A percentile compares a stretch with the other conserved stretches of the same genome.
Evolutionary conservation across 2,888 invertebrate genomes (phyloP).

Genomic region (Nymphalis c-album): DNA sequence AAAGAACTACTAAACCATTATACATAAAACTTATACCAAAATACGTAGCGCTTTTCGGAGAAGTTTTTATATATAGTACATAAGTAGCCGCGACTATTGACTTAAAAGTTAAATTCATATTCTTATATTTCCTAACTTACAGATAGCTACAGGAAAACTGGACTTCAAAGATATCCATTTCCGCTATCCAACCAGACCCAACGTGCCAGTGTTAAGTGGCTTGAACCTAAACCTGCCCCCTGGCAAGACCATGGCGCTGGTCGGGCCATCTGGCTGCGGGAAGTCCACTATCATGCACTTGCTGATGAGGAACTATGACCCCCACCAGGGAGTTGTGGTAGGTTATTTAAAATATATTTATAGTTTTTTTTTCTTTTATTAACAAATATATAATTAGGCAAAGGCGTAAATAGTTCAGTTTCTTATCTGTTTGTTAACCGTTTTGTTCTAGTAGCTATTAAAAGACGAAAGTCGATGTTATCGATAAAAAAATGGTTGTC

Average conservation of each 20-base stretch:
- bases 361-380: not conserved
- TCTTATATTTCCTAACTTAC: slow-evolving; percentile 15
- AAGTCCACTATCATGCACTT: slow-evolving; percentile 90
- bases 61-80: no score
- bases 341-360: slow-evolving; percentile 39
- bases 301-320: slow-evolving; percentile 89
- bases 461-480: no score
- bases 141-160: slow-evolving; percentile 84
- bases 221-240: slow-evolving; percentile 82
- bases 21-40: no score
- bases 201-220: slow-evolving; percentile 85
- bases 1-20: no score
- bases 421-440: no score
- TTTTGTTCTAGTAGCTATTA: no score
- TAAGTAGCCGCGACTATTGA: no score
- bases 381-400: no score
- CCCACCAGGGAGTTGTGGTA: slow-evolving; percentile 79
- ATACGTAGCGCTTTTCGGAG: no score
- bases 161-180: slow-evolving; percentile 85
- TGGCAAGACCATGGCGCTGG: slow-evolving; percentile 86
- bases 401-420: no score
- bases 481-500: no score
- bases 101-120: no score
- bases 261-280: slow-evolving; percentile 88
- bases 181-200: slow-evolving; percentile 88